Conservation (phyloP, 1,140 invertebrate genomes). For the Ips nitidus region DNA sequence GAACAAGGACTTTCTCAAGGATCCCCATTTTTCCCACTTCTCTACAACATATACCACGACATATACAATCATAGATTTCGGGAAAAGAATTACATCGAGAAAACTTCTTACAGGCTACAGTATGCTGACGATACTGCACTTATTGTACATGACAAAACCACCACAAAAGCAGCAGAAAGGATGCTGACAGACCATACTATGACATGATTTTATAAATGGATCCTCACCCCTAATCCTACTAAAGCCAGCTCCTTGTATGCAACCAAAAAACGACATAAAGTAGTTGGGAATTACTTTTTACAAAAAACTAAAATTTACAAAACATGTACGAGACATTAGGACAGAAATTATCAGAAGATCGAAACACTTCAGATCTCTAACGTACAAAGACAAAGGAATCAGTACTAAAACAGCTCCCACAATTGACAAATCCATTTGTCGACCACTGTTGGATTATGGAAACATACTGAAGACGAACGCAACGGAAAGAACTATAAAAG, state of each 20-base stretch:
- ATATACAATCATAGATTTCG: not conserved
- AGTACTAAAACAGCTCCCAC: too few species aligned
- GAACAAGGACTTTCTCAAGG: not conserved
- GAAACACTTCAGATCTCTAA: not conserved
- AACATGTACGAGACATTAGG: not conserved
- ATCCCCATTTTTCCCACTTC: not conserved
- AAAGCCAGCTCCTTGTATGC: not conserved
- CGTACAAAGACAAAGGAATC: not conserved
- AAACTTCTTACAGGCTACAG: not conserved
- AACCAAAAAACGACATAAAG: not conserved
- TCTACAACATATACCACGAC: not conserved
- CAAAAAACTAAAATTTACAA: not conserved
- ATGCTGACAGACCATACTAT: too few species aligned
- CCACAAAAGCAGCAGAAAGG: not conserved
- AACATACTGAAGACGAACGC: too few species aligned
- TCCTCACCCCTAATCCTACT: not conserved
- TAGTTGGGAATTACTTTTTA: not conserved
- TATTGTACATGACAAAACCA: not conserved
- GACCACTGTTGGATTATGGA: too few species aligned
- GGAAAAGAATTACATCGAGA: not conserved
- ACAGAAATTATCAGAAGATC: not conserved
- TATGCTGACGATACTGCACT: not conserved
- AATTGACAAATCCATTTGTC: too few species aligned
- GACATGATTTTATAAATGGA: not conserved
- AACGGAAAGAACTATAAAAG: not conserved